Evolutionary conservation across 2,113 vertebrate genomes (phyloP), one percentile per base, ranked within the genome.

Genomic region (Phocoena phocoena): DNA sequence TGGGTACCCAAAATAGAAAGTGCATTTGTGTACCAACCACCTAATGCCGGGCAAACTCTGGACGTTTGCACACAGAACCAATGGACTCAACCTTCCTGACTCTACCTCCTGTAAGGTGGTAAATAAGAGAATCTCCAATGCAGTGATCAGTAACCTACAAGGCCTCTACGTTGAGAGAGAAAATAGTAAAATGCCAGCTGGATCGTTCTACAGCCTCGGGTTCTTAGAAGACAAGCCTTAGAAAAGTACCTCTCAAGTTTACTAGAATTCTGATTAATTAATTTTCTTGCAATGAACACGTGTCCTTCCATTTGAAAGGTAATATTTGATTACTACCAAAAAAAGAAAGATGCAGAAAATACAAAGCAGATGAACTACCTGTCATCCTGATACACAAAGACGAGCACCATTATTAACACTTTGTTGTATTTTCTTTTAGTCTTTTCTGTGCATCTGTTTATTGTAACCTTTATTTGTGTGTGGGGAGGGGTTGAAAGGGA

Each of bases 261-360:
- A 62, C 62, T 55, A 94, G 68, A 81, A 47, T 80, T 91, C 84
- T 92, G 14, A 89, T 71, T 74, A 68, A 96, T n/a, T 58, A 55
- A 82, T 96, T 96, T 96, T 93, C 88, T 88, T 92, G 91, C 93
- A 91, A 96, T 93, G 86, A 88, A 92, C 65, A 92, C 76, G 41
- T 95, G 83, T 87, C 97, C 74, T 87, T 92, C 58, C 74, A 50
- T 95, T 93, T 96, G 80, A 92, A 92, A 97, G 92, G 82, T 80
- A 91, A 95, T 87, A 88, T 74, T 44, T 33, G 21, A 84, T 91
- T 58, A 84, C 28, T 67, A 91, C 20, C 44, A 65, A 68, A 81
- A 85, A 25, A 53, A 21, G 71, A 79, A 95, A 95, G 85, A 80
- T 70, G 20, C 47, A 68, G n/a, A 65, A 90, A 85, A 86, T 67